A percentile compares a stretch with the other conserved stretches of the same genome.
Evolutionary conservation across 2,797 vertebrate species (phyloP).

Genomic region (Neosilurus mollespiculum): DNA sequence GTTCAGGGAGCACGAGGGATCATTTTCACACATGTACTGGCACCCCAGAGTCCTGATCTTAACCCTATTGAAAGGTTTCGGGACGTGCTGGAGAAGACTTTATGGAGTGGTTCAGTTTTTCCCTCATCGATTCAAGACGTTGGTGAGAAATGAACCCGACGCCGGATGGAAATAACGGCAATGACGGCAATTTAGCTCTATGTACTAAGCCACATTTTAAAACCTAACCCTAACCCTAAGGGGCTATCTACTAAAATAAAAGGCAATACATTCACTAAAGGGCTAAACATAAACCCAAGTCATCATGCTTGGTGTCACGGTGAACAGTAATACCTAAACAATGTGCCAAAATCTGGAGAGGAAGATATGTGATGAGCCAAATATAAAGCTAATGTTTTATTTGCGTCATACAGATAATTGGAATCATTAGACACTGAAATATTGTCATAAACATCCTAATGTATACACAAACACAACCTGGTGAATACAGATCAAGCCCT

Average conservation of each 20-base stretch:
- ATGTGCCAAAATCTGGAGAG: background rate
- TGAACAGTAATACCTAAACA: background rate
- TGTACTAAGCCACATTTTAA: no score
- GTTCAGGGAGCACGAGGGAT: no score
- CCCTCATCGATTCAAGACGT: no score
- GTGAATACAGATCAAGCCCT: conserved; percentile 40
- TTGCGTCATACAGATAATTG: background rate
- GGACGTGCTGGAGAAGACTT: no score
- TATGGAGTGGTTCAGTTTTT: no score
- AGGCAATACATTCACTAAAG: background rate
- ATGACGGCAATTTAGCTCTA: no score
- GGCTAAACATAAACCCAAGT: background rate
- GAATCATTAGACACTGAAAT: conserved; percentile 22
- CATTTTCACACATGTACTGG: no score
- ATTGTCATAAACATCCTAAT: conserved; percentile 40
- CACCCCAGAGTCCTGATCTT: no score
- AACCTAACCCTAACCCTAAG: background rate
- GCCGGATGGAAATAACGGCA: no score
- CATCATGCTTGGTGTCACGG: background rate
- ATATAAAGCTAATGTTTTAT: no score
- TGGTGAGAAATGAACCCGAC: no score
- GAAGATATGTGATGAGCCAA: background rate
- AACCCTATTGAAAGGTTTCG: no score
- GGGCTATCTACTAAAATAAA: background rate
- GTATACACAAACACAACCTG: conserved; percentile 47